These are phyloP conservation scores for Dastarcus helophoroides DNA, from an alignment of 2,888 invertebrate species.

Conservation along the genomic window DNA sequence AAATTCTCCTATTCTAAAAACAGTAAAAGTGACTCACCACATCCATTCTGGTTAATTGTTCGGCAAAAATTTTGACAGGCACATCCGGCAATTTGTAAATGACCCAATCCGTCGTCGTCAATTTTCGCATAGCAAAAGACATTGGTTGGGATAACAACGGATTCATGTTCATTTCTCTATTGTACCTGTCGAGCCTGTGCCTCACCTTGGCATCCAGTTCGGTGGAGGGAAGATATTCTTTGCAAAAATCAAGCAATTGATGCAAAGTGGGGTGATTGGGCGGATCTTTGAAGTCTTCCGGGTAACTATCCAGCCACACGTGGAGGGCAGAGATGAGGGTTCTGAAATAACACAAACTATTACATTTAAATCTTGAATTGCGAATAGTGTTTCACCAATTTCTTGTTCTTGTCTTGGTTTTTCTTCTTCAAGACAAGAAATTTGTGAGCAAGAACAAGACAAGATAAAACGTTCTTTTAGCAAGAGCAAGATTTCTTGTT, in stretches of 20 bases:
- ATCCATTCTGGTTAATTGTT: conserved; percentile 95
- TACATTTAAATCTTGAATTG: too few species aligned
- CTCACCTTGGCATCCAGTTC: conserved; percentile 73
- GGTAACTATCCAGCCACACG: conserved; percentile 96
- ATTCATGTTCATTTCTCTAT: conserved; percentile 50
- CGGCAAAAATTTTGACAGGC: conserved; percentile 85
- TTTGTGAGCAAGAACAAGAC: too few species aligned
- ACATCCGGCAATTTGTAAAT: conserved; percentile 73
- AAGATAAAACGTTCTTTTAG: too few species aligned
- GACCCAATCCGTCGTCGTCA: conserved; percentile 30
- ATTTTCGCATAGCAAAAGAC: conserved; percentile 37
- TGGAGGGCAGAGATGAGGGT: conserved; percentile 83
- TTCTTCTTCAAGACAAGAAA: too few species aligned
- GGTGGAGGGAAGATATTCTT: conserved; percentile 68
- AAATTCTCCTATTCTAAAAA: too few species aligned
- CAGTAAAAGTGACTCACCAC: conserved; percentile 50
- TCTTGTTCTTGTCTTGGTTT: too few species aligned
- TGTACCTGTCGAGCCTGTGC: conserved; percentile 55
- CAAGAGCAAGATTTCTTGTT: too few species aligned
- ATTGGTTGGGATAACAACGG: conserved; percentile 33
- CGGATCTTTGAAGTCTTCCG: conserved; percentile 83
- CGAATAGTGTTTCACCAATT: too few species aligned
- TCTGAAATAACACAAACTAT: too few species aligned
- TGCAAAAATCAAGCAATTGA: conserved; percentile 76
- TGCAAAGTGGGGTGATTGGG: conserved; percentile 69